Evolutionary conservation across 1,140 invertebrate genomes (phyloP).

Genomic region (Drosophila carrolli): DNA sequence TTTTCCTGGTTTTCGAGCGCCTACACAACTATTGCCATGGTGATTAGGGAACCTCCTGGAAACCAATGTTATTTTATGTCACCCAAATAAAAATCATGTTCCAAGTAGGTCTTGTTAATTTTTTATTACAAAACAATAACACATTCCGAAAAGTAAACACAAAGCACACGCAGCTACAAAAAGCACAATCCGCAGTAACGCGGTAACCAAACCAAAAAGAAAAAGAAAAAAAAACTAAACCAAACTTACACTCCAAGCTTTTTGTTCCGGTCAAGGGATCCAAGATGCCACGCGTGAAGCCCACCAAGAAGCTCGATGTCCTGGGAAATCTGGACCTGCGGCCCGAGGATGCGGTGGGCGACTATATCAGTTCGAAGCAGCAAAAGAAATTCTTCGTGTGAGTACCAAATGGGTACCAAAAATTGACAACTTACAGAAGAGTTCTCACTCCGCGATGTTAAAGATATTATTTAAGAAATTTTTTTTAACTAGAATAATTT

Average conservation of each 20-base stretch:
- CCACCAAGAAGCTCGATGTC: conserved; percentile 77
- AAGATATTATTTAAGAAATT: too few relatives aligned
- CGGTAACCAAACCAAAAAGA: conserved; percentile 10
- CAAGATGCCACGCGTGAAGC: conserved; percentile 79
- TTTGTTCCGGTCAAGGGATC: conserved; percentile 8
- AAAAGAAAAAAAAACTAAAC: conserved; percentile 3
- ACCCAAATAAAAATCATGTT: conserved; percentile 38
- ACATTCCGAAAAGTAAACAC: conserved; percentile 17
- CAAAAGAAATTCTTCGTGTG: conserved; percentile 78
- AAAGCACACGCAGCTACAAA: conserved; percentile 8
- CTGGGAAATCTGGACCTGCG: conserved; percentile 76
- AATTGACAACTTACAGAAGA: neutral
- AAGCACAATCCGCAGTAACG: neutral
- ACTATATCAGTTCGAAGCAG: conserved; percentile 68
- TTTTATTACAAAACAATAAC: conserved; percentile 37
- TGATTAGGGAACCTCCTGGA: conserved; percentile 8
- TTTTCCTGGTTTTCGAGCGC: neutral
- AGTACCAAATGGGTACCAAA: conserved; percentile 18
- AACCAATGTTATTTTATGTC: conserved; percentile 41
- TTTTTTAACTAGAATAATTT: too few relatives aligned
- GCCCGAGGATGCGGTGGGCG: conserved; percentile 75
- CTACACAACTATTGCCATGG: conserved; percentile 18
- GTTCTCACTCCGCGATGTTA: too few relatives aligned
- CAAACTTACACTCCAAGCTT: conserved; percentile 5
- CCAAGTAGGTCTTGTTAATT: conserved; percentile 41